Evolutionary conservation across 2,888 invertebrate species (phyloP), one percentile per base, ranked within the genome.

Genomic region (Hypercompe scribonia): DNA sequence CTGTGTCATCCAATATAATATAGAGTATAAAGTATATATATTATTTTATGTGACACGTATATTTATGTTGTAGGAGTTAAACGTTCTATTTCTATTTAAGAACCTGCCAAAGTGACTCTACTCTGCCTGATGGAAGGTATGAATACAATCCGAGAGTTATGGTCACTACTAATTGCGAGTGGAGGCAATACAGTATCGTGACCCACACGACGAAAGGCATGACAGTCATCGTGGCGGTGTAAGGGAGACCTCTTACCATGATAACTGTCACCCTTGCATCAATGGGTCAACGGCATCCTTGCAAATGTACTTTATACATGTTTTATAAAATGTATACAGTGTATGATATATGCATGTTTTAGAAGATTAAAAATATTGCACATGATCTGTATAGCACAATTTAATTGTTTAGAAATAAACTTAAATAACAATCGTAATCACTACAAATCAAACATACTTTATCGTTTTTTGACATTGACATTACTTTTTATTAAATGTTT

Each of bases 351-450:
- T 54, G 31, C 66, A n/a, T 34, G 34, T 34, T 11, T 34, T 36
- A 34, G 50, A 8, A 15, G 34, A 34, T 34, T 31, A 67, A 36
- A 54, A 46, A 50, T 31, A 46, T 33, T 67, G 50, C 67, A 50
- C 50, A 67, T 31, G 18, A 61, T 18, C 31, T 28, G 61, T 68
- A 58, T 50, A 50, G 61, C 33, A 63, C 63, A 33, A 63, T 34
- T 68, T 61, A 24, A 24, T 33, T n/a, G 11, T 36, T 61, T 69
- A 74, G 73, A 21, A 3, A 65, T 10, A 67, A 50, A 67, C 0
- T 5, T 67, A 24, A 34, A 11, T 67, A 24, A 65, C 39, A 5
- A 33, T 46, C 0, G 46, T 4, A 46, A 46, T 42, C 39, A n/a
- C n/a, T n/a, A 18, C 15, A 66, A 66, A 24, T 50, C 3, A 21